These are phyloP conservation scores for Barnardius zonarius DNA, from an alignment of 2,113 vertebrate genomes.

Conservation along the genomic window DNA sequence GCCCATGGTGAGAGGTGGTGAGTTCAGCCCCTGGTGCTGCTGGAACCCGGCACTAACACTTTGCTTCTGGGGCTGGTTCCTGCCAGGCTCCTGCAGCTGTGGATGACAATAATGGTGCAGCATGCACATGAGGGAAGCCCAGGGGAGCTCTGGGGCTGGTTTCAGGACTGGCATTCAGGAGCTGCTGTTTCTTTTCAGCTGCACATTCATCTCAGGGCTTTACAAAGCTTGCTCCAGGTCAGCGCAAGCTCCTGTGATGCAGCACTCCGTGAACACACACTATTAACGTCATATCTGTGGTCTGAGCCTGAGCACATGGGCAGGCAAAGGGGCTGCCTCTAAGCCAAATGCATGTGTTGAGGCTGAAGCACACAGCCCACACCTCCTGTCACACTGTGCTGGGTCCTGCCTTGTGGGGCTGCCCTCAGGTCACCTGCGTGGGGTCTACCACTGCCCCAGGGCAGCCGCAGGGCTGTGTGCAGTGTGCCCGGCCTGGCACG, in stretches of 20 bases:
- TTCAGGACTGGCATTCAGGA: background rate
- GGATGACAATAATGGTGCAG: background rate
- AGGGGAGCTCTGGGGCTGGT: background rate
- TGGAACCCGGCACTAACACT: background rate
- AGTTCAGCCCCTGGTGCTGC: background rate
- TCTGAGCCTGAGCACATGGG: background rate
- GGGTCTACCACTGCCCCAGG: background rate
- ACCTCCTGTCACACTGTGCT: fast-evolving
- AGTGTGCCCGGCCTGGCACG: fast-evolving
- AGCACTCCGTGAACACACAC: background rate
- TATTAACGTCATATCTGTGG: background rate
- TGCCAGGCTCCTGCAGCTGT: background rate
- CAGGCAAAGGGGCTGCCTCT: background rate
- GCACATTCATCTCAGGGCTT: background rate
- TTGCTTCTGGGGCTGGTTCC: background rate
- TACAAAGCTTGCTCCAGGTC: background rate
- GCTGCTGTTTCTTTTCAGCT: background rate
- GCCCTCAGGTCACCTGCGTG: too few relatives aligned
- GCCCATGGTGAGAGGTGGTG: too few relatives aligned
- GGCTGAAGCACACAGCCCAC: background rate
- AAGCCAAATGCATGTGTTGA: fast-evolving
- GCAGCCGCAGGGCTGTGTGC: background rate
- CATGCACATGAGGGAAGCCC: too few relatives aligned
- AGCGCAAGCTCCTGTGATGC: background rate
- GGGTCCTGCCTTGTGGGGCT: background rate